Base-by-base conservation (phyloP, 1,140 invertebrate genomes). In the Drosophila nebulosa region DNA sequence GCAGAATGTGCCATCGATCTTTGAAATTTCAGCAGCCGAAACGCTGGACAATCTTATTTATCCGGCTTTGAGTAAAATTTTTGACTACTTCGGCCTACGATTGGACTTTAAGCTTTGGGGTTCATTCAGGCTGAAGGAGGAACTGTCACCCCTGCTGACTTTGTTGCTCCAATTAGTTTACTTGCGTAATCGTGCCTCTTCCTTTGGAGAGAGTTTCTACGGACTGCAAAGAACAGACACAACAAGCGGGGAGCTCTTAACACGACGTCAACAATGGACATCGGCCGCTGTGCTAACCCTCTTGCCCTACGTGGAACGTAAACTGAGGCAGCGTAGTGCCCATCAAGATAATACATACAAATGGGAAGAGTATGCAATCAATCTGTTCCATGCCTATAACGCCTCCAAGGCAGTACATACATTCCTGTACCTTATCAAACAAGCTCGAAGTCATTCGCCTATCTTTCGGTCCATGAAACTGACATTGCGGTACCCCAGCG, bases 101-200 rank as follows among this genome's bases (percentile, higher is more conserved):
- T 77, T 91, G 71, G 83, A 88, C 83, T 88, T 88, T 88, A 88
- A 88, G 80, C 83, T 88, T 7, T 88, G 83, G 83, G 84, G 84
- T 35, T 70, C 35, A 14, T 5, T 90, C 2, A 62, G 57, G 3
- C 51, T 91, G 9, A 51, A 64, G 14, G 90, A 91, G 56, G 90
- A 91, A 27, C 18, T 91, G 0, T 91, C 90, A 5, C 85, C 90
- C 0, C 21, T 81, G 10, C 21, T 91, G 1, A 90, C 89, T 10
- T 90, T 77, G 85, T 55, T 85, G 2, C 58, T 91, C 0, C 90
- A 91, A 60, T 89, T 90, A 35, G 42, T 91, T 5, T 91, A 91
- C 36, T 62, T 91, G 9, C 69, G 79, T n/a, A 89, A 91, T 14
- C 60, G 90, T 0, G 81, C 77, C 21, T 84, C 90, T 14, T 91